Conservation (phyloP, 1,140 invertebrate species). For the Teleopsis dalmanni region DNA sequence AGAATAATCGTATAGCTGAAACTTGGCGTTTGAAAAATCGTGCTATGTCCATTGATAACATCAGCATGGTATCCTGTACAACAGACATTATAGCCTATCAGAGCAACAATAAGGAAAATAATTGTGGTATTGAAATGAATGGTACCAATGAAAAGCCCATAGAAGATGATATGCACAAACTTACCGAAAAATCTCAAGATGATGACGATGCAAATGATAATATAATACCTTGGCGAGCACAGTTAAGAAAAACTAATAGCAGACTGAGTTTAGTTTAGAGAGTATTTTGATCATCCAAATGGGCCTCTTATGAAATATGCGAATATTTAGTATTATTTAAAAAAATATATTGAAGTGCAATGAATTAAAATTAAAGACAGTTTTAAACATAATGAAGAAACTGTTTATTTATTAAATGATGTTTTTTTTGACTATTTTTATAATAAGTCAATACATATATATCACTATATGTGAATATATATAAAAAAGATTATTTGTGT, state of each 20-base stretch:
- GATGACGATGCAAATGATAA: conserved; percentile 44
- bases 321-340: neutral
- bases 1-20: conserved; percentile 48
- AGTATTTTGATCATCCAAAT: no score
- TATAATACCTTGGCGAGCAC: conserved; percentile 81
- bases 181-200: no score
- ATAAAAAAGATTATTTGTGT: no score
- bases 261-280: conserved; percentile 34
- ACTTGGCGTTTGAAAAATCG: conserved; percentile 51
- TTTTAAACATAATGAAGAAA: no score
- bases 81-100: conserved; percentile 2
- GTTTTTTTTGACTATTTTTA: no score
- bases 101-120: conserved; percentile 8
- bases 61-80: conserved; percentile 42
- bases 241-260: conserved; percentile 81
- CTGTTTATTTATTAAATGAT: no score
- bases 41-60: conserved; percentile 55
- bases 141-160: conserved; percentile 36
- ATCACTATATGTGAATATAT: no score
- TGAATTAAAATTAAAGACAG: no score
- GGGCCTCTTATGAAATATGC: neutral
- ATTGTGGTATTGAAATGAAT: conserved; percentile 10
- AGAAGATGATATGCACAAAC: conserved; percentile 55
- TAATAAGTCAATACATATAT: no score
- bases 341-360: neutral